phyloP scores from a whole-genome alignment of 2,113 vertebrate genomes.

The Rhombomys opimus region DNA sequence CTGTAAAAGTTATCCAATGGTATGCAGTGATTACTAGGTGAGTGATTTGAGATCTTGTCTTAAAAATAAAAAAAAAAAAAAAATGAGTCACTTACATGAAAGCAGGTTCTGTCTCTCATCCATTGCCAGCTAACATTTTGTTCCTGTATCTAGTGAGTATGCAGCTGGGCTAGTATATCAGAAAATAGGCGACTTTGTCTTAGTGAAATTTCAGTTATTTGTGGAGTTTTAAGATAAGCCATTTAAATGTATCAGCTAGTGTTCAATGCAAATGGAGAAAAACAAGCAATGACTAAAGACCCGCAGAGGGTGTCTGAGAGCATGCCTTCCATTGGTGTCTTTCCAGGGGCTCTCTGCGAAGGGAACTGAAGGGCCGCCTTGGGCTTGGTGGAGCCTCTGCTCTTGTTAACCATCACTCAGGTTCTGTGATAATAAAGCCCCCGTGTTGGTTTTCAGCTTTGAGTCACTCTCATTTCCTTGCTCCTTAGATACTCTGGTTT shows the following conservation, averaged over 20 bases:
- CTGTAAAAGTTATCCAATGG: no score
- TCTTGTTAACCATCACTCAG: not conserved
- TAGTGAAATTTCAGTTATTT: not conserved
- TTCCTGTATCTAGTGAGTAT: not conserved
- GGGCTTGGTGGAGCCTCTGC: rapidly evolving
- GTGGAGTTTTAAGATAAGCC: not conserved
- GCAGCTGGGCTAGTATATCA: not conserved
- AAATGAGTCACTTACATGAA: not conserved
- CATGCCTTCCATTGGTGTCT: rapidly evolving
- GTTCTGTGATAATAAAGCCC: not conserved
- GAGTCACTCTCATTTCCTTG: rapidly evolving
- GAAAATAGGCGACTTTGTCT: not conserved
- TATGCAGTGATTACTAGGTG: not conserved
- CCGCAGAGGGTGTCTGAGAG: rapidly evolving
- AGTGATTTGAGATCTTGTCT: not conserved
- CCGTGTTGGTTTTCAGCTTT: no score
- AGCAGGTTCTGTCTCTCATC: not conserved
- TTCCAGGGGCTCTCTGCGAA: not conserved
- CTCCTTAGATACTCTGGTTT: not conserved
- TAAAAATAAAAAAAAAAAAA: not conserved
- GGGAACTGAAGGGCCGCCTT: not conserved
- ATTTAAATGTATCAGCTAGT: not conserved
- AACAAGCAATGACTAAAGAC: not conserved
- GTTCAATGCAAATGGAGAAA: not conserved
- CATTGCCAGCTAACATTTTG: not conserved